Evolutionary conservation across 2,113 vertebrate genomes (phyloP).

Genomic region (Aspiorhynchus laticeps): DNA sequence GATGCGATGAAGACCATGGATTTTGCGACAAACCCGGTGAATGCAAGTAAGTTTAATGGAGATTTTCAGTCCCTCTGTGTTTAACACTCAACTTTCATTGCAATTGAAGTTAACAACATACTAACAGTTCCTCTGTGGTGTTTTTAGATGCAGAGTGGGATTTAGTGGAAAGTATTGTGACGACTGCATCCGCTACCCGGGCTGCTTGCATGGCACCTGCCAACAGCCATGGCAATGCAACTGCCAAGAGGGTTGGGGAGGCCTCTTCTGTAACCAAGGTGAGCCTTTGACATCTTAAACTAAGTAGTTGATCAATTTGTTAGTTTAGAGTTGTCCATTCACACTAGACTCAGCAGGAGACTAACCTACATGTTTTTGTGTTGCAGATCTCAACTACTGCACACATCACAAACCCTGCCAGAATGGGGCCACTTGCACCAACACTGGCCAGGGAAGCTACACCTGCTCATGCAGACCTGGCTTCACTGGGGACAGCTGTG

Average conservation of each 20-base stretch:
- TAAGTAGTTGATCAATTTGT: neutral
- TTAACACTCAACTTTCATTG: neutral
- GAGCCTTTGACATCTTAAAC: conserved; percentile 61
- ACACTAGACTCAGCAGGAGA: neutral
- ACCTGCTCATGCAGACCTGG: conserved; percentile 94
- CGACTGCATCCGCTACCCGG: conserved; percentile 96
- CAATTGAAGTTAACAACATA: neutral
- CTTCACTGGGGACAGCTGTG: conserved; percentile 89
- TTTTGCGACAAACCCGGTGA: conserved; percentile 96
- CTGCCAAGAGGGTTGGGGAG: conserved; percentile 98
- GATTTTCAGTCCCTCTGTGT: neutral
- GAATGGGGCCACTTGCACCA: conserved; percentile 96
- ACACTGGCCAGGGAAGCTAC: conserved; percentile 98
- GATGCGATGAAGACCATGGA: conserved; percentile 94
- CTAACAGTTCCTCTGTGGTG: conserved; percentile 57
- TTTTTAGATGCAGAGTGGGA: conserved; percentile 90
- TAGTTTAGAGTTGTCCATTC: neutral
- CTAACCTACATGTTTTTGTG: conserved; percentile 24
- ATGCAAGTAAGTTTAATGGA: conserved; percentile 91
- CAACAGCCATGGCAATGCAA: conserved; percentile 98
- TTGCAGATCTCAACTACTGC: conserved; percentile 96
- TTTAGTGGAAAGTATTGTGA: conserved; percentile 98
- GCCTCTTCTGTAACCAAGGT: conserved; percentile 99
- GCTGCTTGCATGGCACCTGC: conserved; percentile 97
- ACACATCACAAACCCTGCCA: conserved; percentile 96